Evolutionary conservation across 1,140 invertebrate genomes (phyloP), one percentile per base, ranked within the genome.

Genomic region (Cotesia vestalis): DNA sequence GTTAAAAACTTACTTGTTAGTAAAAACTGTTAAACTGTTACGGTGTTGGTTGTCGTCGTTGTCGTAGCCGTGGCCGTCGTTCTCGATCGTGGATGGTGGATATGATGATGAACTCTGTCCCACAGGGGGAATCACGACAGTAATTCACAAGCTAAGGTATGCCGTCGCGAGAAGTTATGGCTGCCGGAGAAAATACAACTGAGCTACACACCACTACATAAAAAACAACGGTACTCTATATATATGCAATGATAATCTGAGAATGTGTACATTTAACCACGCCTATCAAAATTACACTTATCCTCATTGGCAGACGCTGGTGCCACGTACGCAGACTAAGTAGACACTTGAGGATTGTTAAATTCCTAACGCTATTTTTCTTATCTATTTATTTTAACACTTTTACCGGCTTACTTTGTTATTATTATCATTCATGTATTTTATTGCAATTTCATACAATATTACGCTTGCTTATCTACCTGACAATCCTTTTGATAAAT

Each of bases 241-340:
- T 35, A n/a, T 36, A 36, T 27, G 60, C 12, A 34, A 62, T 62
- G 12, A 17, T n/a, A 51, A 14, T 69, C 11, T 69, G 9, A 40
- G 55, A 11, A 36, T 14, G 62, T 12, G n/a, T 38, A 12, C 4
- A 4, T 14, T 59, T 82, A 80, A 78, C 80, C 81, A 83, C 81
- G 81, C 80, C 80, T 82, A 82, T 83, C 72, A 51, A 71, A 75
- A 66, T 77, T 73, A 60, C 72, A 55, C 27, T 69, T 72, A 55
- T 72, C 66, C 71, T 71, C 68, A 83, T 83, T 83, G 81, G 81
- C 52, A 59, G 62, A 46, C 20, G 53, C 35, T 60, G 38, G 46
- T 83, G 81, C 81, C 81, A 83, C 81, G 81, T 83, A 82, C 79
- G 80, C 81, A 81, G 67, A 8, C 40, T 46, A 6, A 46, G 40